Evolutionary conservation across 2,888 invertebrate genomes (phyloP).

Genomic region (Tetheella fluctuosa): DNA sequence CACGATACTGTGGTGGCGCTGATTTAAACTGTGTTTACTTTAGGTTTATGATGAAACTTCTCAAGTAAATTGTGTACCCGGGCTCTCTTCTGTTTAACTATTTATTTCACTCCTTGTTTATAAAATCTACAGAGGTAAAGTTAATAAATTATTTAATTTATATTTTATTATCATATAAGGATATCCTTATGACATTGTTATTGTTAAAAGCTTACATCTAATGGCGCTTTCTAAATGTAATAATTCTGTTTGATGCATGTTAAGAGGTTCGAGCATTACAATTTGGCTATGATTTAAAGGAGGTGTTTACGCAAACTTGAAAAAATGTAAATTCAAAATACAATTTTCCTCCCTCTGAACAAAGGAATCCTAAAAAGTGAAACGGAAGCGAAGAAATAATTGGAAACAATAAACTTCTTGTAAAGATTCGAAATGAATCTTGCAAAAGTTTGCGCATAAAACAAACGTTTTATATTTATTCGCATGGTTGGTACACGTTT

Average conservation of each 20-base stretch:
- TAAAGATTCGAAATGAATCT: constrained; percentile 21
- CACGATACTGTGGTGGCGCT: constrained; percentile 30
- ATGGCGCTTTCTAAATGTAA: too few relatives aligned
- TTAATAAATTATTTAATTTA: constrained; percentile 13
- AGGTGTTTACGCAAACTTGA: constrained; percentile 19
- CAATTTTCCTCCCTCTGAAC: constrained; percentile 20
- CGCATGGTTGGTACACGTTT: constrained; percentile 7
- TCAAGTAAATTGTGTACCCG: constrained; percentile 44
- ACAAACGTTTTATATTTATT: constrained; percentile 18
- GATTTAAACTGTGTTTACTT: constrained; percentile 50
- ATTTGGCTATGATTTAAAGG: not conserved
- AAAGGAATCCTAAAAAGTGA: constrained; percentile 24
- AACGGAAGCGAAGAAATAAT: constrained; percentile 37
- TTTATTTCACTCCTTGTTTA: constrained; percentile 29
- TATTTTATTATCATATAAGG: too few relatives aligned
- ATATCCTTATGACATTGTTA: not conserved
- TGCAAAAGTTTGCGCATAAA: constrained; percentile 19
- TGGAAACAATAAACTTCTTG: constrained; percentile 45
- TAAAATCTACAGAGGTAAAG: not conserved
- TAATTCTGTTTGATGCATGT: too few relatives aligned
- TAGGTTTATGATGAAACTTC: constrained; percentile 53
- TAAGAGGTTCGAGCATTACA: too few relatives aligned
- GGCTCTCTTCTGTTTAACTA: constrained; percentile 27
- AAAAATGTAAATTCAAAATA: constrained; percentile 26
- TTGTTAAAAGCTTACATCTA: too few relatives aligned